phyloP scores from a whole-genome alignment of 2,113 vertebrate genomes.

The Rhineura floridana region DNA sequence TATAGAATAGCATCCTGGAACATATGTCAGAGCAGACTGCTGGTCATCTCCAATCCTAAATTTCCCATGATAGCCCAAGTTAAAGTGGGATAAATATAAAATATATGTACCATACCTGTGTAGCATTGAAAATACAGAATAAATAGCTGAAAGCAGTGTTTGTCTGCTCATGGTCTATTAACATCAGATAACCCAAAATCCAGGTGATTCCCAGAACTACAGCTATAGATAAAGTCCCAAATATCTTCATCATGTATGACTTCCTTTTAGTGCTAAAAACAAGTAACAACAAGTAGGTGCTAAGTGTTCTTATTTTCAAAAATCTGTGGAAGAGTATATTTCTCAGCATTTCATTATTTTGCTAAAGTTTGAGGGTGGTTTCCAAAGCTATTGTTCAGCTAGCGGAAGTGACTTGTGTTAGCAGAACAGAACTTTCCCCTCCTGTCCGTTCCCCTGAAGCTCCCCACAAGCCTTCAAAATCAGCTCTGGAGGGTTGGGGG shows the following conservation, averaged over 20 bases:
- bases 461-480: no score
- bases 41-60: background rate
- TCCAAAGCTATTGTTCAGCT: no score
- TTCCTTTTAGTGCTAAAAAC: constrained; percentile 66
- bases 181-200: constrained; percentile 71
- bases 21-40: constrained; percentile 5
- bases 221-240: constrained; percentile 63
- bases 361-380: no score
- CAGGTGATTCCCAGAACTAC: constrained; percentile 75
- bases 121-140: constrained; percentile 76
- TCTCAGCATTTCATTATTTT: no score
- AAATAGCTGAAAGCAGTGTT: constrained; percentile 60
- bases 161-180: constrained; percentile 47
- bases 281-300: no score
- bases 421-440: no score
- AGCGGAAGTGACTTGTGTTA: no score
- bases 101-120: constrained; percentile 54
- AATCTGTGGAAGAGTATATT: no score
- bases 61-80: no score
- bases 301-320: no score
- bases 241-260: constrained; percentile 66
- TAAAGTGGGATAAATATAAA: background rate
- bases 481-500: no score
- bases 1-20: background rate
- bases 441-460: no score